phyloP scores from a whole-genome alignment of 2,888 invertebrate species.

The Drosophila demipolita region DNA sequence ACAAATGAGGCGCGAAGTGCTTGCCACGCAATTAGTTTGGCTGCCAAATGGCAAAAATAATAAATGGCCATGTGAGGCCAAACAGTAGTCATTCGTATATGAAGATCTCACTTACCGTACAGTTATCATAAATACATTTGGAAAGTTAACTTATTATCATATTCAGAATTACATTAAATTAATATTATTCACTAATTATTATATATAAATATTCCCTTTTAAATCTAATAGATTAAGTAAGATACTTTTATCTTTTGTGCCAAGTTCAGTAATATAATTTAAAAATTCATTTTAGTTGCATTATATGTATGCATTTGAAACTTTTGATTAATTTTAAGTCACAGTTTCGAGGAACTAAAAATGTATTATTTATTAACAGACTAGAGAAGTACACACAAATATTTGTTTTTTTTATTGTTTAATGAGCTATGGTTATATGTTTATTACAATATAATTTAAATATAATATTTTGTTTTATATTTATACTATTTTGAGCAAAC shows the following conservation, averaged over 20 bases:
- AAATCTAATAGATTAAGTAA: not conserved
- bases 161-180: not conserved
- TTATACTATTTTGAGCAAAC: not conserved
- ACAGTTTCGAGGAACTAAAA: not conserved
- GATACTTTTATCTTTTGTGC: not conserved
- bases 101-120: not conserved
- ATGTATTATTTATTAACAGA: not conserved
- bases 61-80: constrained; percentile 30
- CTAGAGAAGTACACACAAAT: not conserved
- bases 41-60: constrained; percentile 51
- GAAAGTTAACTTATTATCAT: too few relatives aligned
- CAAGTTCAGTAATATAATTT: not conserved
- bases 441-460: not conserved
- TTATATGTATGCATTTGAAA: not conserved
- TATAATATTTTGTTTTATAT: not conserved
- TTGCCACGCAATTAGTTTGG: constrained; percentile 54
- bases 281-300: not conserved
- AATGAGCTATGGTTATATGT: not conserved
- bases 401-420: not conserved
- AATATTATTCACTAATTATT: too few relatives aligned
- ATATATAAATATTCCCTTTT: too few relatives aligned
- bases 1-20: constrained; percentile 73
- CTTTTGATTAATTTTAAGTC: not conserved
- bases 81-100: constrained; percentile 30
- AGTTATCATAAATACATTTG: not conserved